Base-by-base conservation (phyloP, 2,113 vertebrate species). In the Marmota monax region DNA sequence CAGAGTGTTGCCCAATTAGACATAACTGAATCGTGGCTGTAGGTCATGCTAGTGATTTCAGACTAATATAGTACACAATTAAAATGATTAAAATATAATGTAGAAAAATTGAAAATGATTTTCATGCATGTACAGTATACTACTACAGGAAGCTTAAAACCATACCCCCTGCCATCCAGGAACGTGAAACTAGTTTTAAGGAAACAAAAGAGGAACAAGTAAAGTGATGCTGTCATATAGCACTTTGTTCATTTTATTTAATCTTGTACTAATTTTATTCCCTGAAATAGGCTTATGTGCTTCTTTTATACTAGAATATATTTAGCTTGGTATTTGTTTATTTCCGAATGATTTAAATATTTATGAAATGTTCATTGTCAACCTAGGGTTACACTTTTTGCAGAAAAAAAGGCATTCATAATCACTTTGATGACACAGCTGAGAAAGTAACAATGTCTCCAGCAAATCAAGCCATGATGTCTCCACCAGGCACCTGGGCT, bases 151-250 rank as follows among this genome's bases (percentile, higher is more conserved):
- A 99, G 98, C 98, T 99, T 98, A 98, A 99, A 99, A 99, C 99
- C 99, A 99, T 99, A 99, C 99, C 99, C 99, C 99, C 99, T 99
- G 99, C 99, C 99, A 99, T 99, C 99, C 99, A 99, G 99, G 99
- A 99, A 98, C 99, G 99, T 98, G 99, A 99, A 97, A 99, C 99
- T 99, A 98, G 99, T 99, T 99, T 99, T 98, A 99, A 98, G 98
- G 98, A 99, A 98, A 99, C 98, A 99, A 99, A 99, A 99, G 98
- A 99, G 99, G 98, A 98, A 99, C 97, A 99, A 98, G 98, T 99
- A 97, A 99, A 99, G 98, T 98, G 95, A 98, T 88, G 82, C 58
- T 98, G 97, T 95, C 96, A 98, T 72, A 92, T 97, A 96, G 96
- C 34, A 97, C 51, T 97, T 88, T 96, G 80, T 77, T 98, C 91